Base-by-base conservation (phyloP, 2,888 invertebrate species). In the Idaea aversata region DNA sequence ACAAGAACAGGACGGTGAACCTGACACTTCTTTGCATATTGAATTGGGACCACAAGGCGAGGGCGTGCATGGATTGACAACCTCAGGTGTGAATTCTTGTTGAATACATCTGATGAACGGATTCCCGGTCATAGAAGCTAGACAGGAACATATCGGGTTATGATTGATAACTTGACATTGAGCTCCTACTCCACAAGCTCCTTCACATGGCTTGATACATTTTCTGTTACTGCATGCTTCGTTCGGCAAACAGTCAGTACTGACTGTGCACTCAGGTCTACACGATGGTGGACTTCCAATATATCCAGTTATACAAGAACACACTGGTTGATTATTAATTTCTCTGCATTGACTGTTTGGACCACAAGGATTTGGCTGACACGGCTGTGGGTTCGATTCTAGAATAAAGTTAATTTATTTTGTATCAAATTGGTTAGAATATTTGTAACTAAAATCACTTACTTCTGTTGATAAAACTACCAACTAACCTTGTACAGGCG, bases 31-130 rank as follows among this genome's bases (percentile, higher is more conserved):
- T 80, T 94, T 94, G 77, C 97, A 97, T 78, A 96, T 93, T 0
- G 97, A 94, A 82, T 96, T 95, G 0, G 96, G 95, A n/a, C 97
- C 97, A 83, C 97, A 97, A 0, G 97, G 97, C 57, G 96, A 95
- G 63, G 97, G 96, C 65, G 92, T 88, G 78, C 97, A 97, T n/a
- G 96, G 96, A 77, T 96, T 94, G 38, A 91, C 78, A 59, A 85
- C 81, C 72, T 91, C 88, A 25, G 93, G 93, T 76, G 86, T 90
- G 77, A 90, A 93, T 88, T 87, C 83, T 84, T 88, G 88, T 38
- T 85, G 64, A 68, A 87, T 86, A 81, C 97, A 97, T 82, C 95
- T 94, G 35, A 95, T 88, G 79, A 97, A 97, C 2, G 97, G 97
- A 93, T 97, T 96, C 61, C 97, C 97, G 6, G 94, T 95, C 76